Base-by-base conservation (phyloP, 2,113 vertebrate species). In the Malaclemys terrapin region DNA sequence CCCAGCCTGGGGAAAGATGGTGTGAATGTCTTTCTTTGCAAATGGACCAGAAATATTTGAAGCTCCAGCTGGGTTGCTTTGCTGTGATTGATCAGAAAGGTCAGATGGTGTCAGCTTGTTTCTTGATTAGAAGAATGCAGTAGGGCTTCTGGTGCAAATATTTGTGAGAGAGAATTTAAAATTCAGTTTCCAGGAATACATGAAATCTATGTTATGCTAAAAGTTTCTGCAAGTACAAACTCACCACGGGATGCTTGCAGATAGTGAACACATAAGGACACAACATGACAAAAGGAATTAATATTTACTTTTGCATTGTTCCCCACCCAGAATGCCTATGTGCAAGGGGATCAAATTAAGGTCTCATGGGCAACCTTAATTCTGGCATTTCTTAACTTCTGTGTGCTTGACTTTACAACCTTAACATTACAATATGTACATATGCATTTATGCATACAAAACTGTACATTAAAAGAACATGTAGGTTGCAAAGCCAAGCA, bases 21-120 rank as follows among this genome's bases (percentile, higher is more conserved):
- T 11, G 1, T 3, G 17, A 8, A 75, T 10, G 29, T 2, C 84
- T 25, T 42, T 16, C 24, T 42, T n/a, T 56, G 3, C 49, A 3
- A 1, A 2, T 10, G 50, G 20, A 8, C 1, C 6, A 17, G 9
- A 14, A 47, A 5, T 29, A 19, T 1, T 0, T 1, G 14, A 11
- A 2, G 2, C 10, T 50, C 22, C 5, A 85, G 35, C 8, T 2
- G 1, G 1, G 8, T 42, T 25, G 22, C 3, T 1, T 45, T 16
- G 29, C 47, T n/a, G 14, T 0, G 0, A 59, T 0, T 0, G 0
- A 20, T 2, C 10, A 4, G 31, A 1, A 22, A 3, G 27, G 9
- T 53, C 10, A 13, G 17, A 2, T 1, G 1, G 79, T 8, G 80
- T 38, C 31, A 75, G 45, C 3, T 10, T n/a, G 20, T 16, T 47